Evolutionary conservation across 2,797 vertebrate genomes (phyloP).

Genomic region (Platyrinchus mystaceus): DNA sequence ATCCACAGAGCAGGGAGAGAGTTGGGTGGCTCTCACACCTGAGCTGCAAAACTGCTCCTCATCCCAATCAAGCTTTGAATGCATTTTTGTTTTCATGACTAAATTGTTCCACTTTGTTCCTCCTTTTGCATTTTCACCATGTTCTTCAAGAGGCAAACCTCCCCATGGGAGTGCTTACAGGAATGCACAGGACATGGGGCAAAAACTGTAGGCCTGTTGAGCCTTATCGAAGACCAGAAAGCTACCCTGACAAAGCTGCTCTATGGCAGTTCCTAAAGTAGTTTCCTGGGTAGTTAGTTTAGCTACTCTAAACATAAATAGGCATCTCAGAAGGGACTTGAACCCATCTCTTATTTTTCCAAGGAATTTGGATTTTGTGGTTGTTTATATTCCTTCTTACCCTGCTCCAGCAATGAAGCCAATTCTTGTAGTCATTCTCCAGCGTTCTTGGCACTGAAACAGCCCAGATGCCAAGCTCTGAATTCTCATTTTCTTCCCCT

Average conservation of each 20-base stretch:
- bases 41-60: not conserved
- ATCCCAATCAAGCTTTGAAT: not conserved
- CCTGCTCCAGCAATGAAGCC: not conserved
- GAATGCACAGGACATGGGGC: not conserved
- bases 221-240: not conserved
- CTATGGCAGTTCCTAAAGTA: not conserved
- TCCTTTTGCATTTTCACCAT: not conserved
- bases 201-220: not conserved
- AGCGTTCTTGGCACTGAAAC: not conserved
- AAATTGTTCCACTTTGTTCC: not conserved
- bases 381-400: not conserved
- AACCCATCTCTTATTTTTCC: not conserved
- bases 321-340: not conserved
- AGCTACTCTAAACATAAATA: not conserved
- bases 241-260: not conserved
- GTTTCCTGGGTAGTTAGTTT: not conserved
- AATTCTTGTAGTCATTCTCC: not conserved
- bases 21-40: not conserved
- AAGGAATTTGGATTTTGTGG: not conserved
- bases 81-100: not conserved
- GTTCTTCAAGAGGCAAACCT: not conserved
- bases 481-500: slow-evolving; percentile 30
- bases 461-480: slow-evolving; percentile 30
- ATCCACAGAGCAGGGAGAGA: accelerated
- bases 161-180: not conserved